phyloP scores from a whole-genome alignment of 2,113 vertebrate genomes.

The Chrysemys picta region DNA sequence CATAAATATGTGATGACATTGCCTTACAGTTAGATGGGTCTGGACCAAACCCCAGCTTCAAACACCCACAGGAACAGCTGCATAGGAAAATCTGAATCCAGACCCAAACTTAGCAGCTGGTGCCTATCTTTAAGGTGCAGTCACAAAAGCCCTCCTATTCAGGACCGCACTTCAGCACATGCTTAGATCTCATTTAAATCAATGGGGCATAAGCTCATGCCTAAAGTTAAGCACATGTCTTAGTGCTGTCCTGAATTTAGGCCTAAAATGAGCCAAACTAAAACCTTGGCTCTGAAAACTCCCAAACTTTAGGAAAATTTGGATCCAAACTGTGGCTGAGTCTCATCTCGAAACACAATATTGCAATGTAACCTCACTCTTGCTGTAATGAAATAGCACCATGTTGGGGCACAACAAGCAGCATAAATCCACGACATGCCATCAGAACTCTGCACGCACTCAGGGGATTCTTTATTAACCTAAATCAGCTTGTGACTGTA shows the following conservation, averaged over 20 bases:
- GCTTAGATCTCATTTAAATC: neutral
- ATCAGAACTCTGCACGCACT: neutral
- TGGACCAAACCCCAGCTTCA: accelerated
- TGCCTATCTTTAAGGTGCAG: neutral
- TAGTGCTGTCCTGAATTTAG: too few relatives aligned
- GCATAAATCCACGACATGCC: neutral
- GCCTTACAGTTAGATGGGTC: neutral
- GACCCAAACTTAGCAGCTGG: neutral
- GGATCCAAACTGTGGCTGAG: neutral
- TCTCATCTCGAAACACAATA: too few relatives aligned
- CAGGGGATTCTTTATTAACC: neutral
- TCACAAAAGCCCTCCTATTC: accelerated
- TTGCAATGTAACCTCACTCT: too few relatives aligned
- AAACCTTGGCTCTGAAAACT: neutral
- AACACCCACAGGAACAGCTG: neutral
- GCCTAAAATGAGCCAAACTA: neutral
- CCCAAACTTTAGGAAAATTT: neutral
- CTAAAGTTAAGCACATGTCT: neutral
- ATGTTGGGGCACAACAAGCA: neutral
- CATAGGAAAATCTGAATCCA: too few relatives aligned
- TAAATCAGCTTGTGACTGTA: accelerated
- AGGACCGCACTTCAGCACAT: neutral
- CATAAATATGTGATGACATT: neutral
- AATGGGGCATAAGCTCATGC: neutral
- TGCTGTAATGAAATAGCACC: too few relatives aligned